Percentiles rank a stretch among this genome's conserved stretches.
Conservation (phyloP, 2,888 invertebrate genomes). For the Epistrophella euchroma region DNA sequence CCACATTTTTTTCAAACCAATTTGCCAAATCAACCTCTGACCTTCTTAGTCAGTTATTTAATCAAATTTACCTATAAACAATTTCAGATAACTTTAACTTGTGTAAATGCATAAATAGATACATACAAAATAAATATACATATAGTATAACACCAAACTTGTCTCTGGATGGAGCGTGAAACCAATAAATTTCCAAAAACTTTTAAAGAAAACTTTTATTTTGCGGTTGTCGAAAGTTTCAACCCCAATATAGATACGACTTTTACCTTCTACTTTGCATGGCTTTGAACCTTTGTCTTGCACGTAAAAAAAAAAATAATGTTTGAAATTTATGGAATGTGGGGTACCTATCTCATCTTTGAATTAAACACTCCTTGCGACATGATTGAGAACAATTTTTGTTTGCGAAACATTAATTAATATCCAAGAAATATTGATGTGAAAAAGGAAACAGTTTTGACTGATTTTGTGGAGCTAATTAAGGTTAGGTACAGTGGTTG, state of each 20-base stretch:
- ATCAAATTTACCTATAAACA: constrained; percentile 19
- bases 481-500: too few species aligned
- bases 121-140: too few species aligned
- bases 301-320: neutral
- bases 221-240: constrained; percentile 12
- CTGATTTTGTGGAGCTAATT: neutral
- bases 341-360: constrained; percentile 23
- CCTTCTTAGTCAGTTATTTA: neutral
- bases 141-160: constrained; percentile 25
- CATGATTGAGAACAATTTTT: neutral
- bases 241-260: neutral
- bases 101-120: neutral
- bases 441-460: neutral
- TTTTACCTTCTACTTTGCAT: constrained; percentile 31
- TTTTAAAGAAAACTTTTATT: constrained; percentile 39
- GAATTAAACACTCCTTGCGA: neutral
- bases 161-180: constrained; percentile 5
- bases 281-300: constrained; percentile 46
- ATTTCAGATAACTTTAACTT: constrained; percentile 33
- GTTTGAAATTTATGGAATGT: constrained; percentile 24
- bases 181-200: constrained; percentile 49
- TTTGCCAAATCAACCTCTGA: neutral
- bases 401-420: neutral
- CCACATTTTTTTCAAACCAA: constrained; percentile 1
- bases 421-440: neutral